Base-by-base conservation (phyloP, 2,888 invertebrate genomes). In the Phortica okadai region DNA sequence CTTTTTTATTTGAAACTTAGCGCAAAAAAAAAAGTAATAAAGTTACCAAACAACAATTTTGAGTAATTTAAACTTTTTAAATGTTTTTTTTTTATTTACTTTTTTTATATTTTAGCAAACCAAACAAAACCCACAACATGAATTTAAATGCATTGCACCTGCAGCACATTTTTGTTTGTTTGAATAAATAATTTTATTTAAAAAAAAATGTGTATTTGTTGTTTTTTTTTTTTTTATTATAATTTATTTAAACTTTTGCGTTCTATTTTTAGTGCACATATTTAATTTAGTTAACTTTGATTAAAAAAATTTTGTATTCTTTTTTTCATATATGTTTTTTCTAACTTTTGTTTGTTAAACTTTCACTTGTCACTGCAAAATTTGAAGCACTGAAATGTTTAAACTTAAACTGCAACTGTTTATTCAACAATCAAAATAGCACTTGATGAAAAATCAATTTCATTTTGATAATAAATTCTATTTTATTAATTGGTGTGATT, bases 291-390 rank as follows among this genome's bases (percentile, higher is more conserved):
- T 56, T 54, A 76, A 59, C 56, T 50, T 5, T 33, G 41, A 54
- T 54, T 58, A 76, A 59, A 21, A 21, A 21, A 21, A 0, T 21
- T 74, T 83, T 85, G 82, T 82, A 76, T 82, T 85, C 80, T 70
- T 59, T 62, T 59, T 1, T 59, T 59, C 21, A 59, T 59, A 16
- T 59, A 59, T 59, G 2, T 59, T 16, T 21, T 25, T 59, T 16
- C 16, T 59, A 3, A 59, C 2, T 59, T 59, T 59, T 25, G 7
- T 59, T 59, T 25, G 8, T 59, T 59, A 8, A 2, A 16, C 59
- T 59, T 59, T 21, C n/a, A 16, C 21, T 59, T 59, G 59, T 16
- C 59, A 69, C 77, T 64, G 75, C 70, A 77, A 75, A 77, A 25
- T 42, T 54, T 25, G 25, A 21, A 50, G 45, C 50, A 50, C 70